These are phyloP conservation scores for Oncorhynchus nerka DNA, from an alignment of 2,113 vertebrate species.

Conservation along the genomic window DNA sequence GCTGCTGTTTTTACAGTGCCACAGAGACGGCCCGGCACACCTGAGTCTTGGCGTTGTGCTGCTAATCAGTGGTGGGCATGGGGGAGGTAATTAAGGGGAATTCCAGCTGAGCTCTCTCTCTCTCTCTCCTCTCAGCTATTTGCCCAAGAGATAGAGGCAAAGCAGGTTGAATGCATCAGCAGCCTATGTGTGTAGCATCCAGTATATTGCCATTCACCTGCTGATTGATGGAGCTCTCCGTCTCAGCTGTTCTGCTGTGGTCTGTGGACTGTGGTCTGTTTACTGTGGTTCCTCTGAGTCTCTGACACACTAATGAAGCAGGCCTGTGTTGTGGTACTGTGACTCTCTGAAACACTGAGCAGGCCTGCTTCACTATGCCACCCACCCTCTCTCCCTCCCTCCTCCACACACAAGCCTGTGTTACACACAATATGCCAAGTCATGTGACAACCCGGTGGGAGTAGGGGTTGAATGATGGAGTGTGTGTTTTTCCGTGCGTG, in stretches of 20 bases:
- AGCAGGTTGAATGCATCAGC: conserved; percentile 14
- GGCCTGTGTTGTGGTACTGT: too few species aligned
- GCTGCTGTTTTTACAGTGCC: background rate
- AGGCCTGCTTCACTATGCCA: background rate
- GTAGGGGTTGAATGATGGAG: too few species aligned
- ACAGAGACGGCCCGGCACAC: conserved; percentile 2
- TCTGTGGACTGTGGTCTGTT: background rate
- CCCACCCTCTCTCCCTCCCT: background rate
- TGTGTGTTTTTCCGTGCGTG: too few species aligned
- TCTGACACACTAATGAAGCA: background rate
- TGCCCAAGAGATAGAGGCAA: conserved; percentile 33
- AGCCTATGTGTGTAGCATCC: background rate
- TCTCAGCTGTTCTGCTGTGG: background rate
- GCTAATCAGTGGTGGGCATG: background rate
- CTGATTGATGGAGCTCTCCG: background rate
- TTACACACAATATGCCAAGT: background rate
- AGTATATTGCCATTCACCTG: background rate
- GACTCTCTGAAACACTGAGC: background rate
- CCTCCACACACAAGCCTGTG: background rate
- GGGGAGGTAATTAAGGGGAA: conserved; percentile 45
- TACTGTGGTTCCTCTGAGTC: background rate
- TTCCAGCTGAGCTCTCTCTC: conserved; percentile 36
- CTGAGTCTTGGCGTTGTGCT: background rate
- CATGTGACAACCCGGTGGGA: too few species aligned
- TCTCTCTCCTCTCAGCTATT: conserved; percentile 4